Percentiles rank a stretch among this genome's conserved stretches.
phyloP scores from a whole-genome alignment of 2,113 vertebrate species.

The Thunnus maccoyii region DNA sequence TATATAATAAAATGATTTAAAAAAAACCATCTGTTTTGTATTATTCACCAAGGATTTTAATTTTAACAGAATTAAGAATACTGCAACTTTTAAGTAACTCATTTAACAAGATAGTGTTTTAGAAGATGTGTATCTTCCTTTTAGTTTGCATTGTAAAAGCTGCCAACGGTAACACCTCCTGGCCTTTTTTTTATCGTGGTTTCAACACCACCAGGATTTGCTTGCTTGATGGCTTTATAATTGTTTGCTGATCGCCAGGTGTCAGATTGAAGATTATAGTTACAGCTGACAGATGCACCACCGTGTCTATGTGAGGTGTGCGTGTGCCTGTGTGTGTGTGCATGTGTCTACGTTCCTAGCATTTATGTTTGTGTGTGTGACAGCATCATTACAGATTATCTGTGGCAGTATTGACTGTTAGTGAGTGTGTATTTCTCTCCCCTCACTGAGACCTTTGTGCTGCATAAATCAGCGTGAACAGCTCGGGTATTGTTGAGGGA shows the following conservation, averaged over 20 bases:
- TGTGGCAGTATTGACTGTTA: not conserved
- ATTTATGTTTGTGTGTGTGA: constrained; percentile 18
- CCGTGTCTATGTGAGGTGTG: constrained; percentile 2
- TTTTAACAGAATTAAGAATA: no score
- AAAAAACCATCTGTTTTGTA: no score
- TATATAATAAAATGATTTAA: no score
- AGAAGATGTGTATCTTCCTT: not conserved
- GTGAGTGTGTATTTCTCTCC: constrained; percentile 50
- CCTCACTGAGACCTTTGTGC: constrained; percentile 59
- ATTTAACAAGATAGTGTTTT: not conserved
- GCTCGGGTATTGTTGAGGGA: constrained; percentile 68
- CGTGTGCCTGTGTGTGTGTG: constrained; percentile 4
- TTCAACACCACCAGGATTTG: constrained; percentile 51
- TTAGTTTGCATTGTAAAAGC: not conserved
- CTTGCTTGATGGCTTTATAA: constrained; percentile 56
- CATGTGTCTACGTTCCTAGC: not conserved
- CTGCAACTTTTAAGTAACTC: no score
- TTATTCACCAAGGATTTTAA: no score
- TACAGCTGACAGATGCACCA: constrained; percentile 44
- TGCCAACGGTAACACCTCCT: not conserved
- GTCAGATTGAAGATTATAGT: constrained; percentile 45
- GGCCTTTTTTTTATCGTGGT: not conserved
- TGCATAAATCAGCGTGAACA: constrained; percentile 69
- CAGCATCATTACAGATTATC: not conserved
- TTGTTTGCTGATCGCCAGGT: constrained; percentile 72